Evolutionary conservation across 2,888 invertebrate genomes (phyloP).

Genomic region (Phasia obesa): DNA sequence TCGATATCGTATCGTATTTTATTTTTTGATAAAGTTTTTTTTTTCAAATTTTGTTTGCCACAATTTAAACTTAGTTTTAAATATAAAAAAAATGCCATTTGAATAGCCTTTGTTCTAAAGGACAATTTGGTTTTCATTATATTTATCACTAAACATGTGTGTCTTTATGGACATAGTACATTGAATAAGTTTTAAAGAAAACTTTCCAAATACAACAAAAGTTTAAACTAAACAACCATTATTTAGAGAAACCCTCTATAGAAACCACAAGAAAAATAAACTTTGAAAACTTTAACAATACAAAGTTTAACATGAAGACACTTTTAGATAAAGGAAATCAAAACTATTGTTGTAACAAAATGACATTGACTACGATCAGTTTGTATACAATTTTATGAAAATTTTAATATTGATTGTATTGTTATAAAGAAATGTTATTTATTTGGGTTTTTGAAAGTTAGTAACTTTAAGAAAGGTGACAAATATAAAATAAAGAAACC

Average conservation of each 20-base stretch:
- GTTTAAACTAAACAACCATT: neutral
- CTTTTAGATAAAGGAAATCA: slow-evolving; percentile 47
- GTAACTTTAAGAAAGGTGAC: neutral
- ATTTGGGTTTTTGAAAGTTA: neutral
- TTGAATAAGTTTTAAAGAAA: slow-evolving; percentile 30
- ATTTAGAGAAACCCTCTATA: slow-evolving; percentile 33
- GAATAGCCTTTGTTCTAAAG: no score
- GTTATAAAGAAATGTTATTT: neutral
- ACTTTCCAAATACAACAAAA: slow-evolving; percentile 8
- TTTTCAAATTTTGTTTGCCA: no score
- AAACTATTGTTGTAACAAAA: slow-evolving; percentile 46
- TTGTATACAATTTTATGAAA: neutral
- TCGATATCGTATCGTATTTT: no score
- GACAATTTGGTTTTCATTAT: neutral
- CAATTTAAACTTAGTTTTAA: no score
- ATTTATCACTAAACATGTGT: neutral
- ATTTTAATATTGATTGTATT: slow-evolving; percentile 35
- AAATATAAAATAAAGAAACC: neutral
- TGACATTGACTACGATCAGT: slow-evolving; percentile 1
- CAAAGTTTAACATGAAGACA: slow-evolving; percentile 50
- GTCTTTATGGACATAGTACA: slow-evolving; percentile 20
- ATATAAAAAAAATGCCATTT: no score
- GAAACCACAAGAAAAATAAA: slow-evolving; percentile 37
- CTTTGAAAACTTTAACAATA: slow-evolving; percentile 50
- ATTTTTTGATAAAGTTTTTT: no score